Conservation (phyloP, 2,888 invertebrate genomes). For the Timema cristinae region DNA sequence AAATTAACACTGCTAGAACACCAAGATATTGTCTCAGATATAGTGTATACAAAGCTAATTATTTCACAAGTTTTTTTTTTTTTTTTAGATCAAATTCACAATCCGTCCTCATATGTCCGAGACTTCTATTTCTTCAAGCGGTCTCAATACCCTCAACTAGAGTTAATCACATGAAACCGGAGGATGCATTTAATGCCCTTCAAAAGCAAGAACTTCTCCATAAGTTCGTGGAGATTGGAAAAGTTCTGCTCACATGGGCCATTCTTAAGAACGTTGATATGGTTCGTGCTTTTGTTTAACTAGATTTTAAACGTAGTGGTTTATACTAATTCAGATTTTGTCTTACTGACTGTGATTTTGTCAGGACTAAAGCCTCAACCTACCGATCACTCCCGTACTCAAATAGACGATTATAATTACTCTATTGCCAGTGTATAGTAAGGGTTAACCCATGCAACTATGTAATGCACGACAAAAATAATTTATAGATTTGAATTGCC, state of each 20-base stretch:
- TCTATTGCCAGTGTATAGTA: too few species aligned
- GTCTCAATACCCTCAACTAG: constrained; percentile 96
- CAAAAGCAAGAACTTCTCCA: constrained; percentile 86
- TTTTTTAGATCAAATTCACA: constrained; percentile 86
- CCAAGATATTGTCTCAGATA: too few species aligned
- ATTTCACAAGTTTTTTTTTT: too few species aligned
- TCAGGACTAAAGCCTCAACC: too few species aligned
- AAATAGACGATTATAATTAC: too few species aligned
- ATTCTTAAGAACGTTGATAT: constrained; percentile 88
- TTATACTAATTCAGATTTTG: not conserved
- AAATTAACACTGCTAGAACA: too few species aligned
- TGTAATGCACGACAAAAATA: too few species aligned
- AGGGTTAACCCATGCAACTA: too few species aligned
- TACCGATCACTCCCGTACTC: too few species aligned
- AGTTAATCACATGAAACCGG: constrained; percentile 90
- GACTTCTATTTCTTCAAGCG: constrained; percentile 95
- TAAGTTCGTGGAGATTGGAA: constrained; percentile 97
- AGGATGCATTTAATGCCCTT: constrained; percentile 83
- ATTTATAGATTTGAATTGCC: too few species aligned
- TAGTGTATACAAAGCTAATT: too few species aligned
- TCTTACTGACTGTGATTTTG: not conserved
- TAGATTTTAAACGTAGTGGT: constrained; percentile 1
- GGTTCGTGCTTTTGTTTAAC: constrained; percentile 48
- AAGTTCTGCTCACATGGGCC: constrained; percentile 87
- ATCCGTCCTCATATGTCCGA: constrained; percentile 90